Conservation (phyloP, 2,113 vertebrate species). For the Salvator merianae region DNA sequence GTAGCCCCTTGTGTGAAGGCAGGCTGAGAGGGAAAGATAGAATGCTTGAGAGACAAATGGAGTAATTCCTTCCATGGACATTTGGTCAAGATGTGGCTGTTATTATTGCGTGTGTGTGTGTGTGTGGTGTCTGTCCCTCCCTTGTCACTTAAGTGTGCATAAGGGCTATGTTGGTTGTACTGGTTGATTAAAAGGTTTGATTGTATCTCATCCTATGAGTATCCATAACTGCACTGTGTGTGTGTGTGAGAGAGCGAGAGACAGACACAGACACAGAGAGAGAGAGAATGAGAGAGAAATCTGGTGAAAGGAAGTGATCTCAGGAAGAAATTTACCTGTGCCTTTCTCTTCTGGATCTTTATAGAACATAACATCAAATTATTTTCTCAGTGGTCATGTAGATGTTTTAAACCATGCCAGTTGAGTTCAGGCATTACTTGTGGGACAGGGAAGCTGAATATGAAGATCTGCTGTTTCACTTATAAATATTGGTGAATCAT, state of each 20-base stretch:
- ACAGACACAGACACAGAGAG: no score
- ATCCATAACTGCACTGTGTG: background rate
- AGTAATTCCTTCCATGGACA: background rate
- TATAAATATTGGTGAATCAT: slow-evolving; percentile 22
- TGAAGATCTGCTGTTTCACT: slow-evolving; percentile 22
- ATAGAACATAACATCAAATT: background rate
- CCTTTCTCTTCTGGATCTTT: background rate
- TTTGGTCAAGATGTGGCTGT: background rate
- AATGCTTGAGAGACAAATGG: background rate
- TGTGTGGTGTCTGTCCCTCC: background rate
- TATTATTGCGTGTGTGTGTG: no score
- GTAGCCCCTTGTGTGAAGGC: no score
- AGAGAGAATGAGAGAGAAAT: no score
- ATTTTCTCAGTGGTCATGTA: slow-evolving; percentile 24
- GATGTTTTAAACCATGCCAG: slow-evolving; percentile 26
- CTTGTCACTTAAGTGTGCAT: slow-evolving; percentile 39
- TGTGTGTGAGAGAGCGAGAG: no score
- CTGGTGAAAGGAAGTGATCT: background rate
- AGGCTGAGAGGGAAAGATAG: no score
- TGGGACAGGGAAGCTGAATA: background rate
- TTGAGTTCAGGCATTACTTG: slow-evolving; percentile 46
- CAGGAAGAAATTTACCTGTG: background rate
- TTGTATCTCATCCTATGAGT: slow-evolving; percentile 36
- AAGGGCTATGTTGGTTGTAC: slow-evolving; percentile 51
- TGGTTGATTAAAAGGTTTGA: slow-evolving; percentile 58